Conservation (phyloP, 2,113 vertebrate genomes). For the Cyprinodon variegatus region DNA sequence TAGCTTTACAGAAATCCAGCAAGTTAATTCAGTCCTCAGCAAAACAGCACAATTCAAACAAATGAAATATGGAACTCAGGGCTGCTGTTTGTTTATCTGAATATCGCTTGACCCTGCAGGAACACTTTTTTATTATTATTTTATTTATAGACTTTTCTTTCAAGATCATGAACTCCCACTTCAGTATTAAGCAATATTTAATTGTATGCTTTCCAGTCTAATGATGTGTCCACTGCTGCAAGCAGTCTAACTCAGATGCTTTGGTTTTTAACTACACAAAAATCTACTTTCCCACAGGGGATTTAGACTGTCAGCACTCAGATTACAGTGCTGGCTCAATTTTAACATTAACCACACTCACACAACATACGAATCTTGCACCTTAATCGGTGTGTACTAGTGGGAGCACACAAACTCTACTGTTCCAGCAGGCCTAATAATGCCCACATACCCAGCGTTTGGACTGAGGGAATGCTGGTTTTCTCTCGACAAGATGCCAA, state of each 20-base stretch:
- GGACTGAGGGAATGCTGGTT: conserved; percentile 41
- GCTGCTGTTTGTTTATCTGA: background rate
- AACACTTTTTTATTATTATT: background rate
- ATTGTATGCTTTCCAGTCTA: conserved; percentile 47
- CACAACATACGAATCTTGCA: conserved; percentile 31
- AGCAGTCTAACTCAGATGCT: conserved; percentile 35
- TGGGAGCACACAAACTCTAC: conserved; percentile 20
- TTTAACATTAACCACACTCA: conserved; percentile 49
- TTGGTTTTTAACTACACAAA: conserved; percentile 42
- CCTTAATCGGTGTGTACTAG: conserved; percentile 26
- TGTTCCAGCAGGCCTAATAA: conserved; percentile 45
- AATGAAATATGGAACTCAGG: background rate
- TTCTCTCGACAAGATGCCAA: conserved; percentile 59
- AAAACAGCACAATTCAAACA: background rate
- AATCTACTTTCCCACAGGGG: conserved; percentile 48
- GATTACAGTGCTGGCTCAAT: conserved; percentile 51
- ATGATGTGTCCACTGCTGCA: conserved; percentile 42
- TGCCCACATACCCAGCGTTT: conserved; percentile 14
- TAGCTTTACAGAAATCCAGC: background rate
- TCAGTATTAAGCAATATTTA: conserved; percentile 32
- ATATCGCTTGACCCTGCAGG: conserved; percentile 16
- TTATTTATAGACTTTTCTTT: no score
- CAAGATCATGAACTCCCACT: background rate
- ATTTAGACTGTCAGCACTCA: conserved; percentile 55
- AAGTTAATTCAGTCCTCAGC: background rate